Percentiles rank a stretch among this genome's conserved stretches.
Evolutionary conservation across 1,140 invertebrate species (phyloP).

Genomic region (Rhagoletis zephyria): DNA sequence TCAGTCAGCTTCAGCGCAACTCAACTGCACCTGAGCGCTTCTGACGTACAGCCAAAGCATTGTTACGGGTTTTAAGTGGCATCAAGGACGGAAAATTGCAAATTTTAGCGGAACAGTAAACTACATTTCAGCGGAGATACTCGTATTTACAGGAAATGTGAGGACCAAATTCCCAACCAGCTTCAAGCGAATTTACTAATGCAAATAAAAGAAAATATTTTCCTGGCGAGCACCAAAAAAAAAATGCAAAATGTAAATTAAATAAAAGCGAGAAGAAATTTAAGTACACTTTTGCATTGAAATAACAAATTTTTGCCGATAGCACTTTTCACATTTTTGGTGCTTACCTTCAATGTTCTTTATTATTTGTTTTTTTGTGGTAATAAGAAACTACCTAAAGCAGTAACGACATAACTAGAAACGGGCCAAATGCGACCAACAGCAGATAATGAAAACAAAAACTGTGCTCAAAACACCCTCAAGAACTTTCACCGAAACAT

Average conservation of each 20-base stretch:
- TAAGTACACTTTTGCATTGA: slow-evolving; percentile 40
- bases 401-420: not conserved
- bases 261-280: not conserved
- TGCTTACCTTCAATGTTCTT: not conserved
- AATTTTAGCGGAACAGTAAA: slow-evolving; percentile 3
- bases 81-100: not conserved
- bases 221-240: not conserved
- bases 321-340: not conserved
- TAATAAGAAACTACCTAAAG: not conserved
- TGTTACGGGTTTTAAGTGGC: not conserved
- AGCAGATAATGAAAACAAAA: slow-evolving; percentile 17
- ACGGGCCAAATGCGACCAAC: slow-evolving; percentile 17
- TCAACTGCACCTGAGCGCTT: not conserved
- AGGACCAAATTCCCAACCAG: not conserved
- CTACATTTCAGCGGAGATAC: not conserved
- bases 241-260: too few relatives aligned
- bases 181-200: slow-evolving; percentile 10
- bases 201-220: slow-evolving; percentile 47
- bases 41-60: not conserved
- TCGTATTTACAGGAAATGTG: not conserved
- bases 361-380: not conserved
- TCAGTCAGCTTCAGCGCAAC: not conserved
- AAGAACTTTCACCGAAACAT: slow-evolving; percentile 39
- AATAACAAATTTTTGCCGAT: slow-evolving; percentile 38
- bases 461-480: slow-evolving; percentile 34